Evolutionary conservation across 2,888 invertebrate species (phyloP).

Genomic region (Eupelmus urozonus): DNA sequence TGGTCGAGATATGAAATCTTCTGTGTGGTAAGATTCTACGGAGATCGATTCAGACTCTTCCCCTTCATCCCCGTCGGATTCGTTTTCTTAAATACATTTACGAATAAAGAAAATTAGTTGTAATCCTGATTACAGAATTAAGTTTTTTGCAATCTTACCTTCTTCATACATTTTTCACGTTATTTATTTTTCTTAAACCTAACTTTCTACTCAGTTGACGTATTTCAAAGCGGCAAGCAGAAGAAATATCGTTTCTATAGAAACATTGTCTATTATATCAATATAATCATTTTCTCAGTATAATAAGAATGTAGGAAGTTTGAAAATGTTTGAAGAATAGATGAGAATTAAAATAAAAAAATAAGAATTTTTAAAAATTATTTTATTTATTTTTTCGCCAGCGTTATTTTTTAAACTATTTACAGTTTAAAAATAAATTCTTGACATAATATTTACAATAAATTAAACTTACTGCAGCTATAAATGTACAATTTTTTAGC

Average conservation of each 20-base stretch:
- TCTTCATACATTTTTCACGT: slow-evolving; percentile 33
- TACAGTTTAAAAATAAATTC: no score
- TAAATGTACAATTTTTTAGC: no score
- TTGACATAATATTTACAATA: slow-evolving; percentile 13
- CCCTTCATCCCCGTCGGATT: not conserved
- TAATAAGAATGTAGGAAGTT: no score
- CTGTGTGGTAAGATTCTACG: slow-evolving; percentile 69
- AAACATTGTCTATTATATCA: slow-evolving; percentile 45
- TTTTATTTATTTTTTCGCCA: not conserved
- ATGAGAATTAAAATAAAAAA: not conserved
- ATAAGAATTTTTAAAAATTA: not conserved
- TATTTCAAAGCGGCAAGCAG: slow-evolving; percentile 7
- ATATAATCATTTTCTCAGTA: no score
- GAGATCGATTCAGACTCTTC: slow-evolving; percentile 1
- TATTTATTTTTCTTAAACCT: slow-evolving; percentile 1
- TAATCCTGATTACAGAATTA: not conserved
- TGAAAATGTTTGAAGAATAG: no score
- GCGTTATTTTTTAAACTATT: no score
- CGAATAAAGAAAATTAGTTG: slow-evolving; percentile 24
- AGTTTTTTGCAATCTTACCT: slow-evolving; percentile 21
- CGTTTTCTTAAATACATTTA: slow-evolving; percentile 28
- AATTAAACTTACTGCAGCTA: not conserved
- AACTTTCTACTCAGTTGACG: not conserved
- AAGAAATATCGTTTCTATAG: slow-evolving; percentile 53
- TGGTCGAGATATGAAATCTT: slow-evolving; percentile 81